Evolutionary conservation across 2,797 vertebrate genomes (phyloP), one percentile per base, ranked within the genome.

Genomic region (Rhincodon typus): DNA sequence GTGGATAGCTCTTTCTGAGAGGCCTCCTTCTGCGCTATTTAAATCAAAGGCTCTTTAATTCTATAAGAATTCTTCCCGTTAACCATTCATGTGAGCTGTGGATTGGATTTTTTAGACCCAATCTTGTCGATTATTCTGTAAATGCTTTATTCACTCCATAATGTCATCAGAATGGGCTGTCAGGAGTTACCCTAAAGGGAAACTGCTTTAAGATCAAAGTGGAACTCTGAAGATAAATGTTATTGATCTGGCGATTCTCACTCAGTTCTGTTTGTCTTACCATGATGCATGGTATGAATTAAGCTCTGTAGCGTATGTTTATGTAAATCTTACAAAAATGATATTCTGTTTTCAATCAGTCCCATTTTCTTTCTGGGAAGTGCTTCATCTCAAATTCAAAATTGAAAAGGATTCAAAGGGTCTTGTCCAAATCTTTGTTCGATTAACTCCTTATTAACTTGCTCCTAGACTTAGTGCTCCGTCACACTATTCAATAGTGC

Each of bases 321-420:
- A 67, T n/a, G n/a, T 42, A 23, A n/a, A 67, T 93, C 34, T 42
- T 38, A 67, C 34, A 67, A 90, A 93, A 62, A 67, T 69, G 67
- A 67, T 69, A 38, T 93, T 93, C 90, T 93, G 62, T 93, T 93
- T 91, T 93, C n/a, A 93, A 38, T 93, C 90, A 67, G 38, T 62
- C 90, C 23, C 62, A 25, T 67, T 93, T 69, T 69, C 90, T 69
- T 93, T 42, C 90, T 93, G 62, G 23, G 66, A 69, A 21, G 34
- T 42, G 23, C n/a, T 69, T 38, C 90, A 23, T 69, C 30, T 91
- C 34, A 66, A 93, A 93, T 23, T 67, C 90, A 25, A 21, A 8
- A n/a, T 62, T 62, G 7, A 88, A 27, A 67, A 42, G 38, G 8
- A 42, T 38, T 69, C 90, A 13, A 67, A 42, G 62, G 62, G 62